These are phyloP conservation scores for Epizoanthus scotinus DNA, from an alignment of 92 coral and sea anemone genomes.

Conservation along the genomic window DNA sequence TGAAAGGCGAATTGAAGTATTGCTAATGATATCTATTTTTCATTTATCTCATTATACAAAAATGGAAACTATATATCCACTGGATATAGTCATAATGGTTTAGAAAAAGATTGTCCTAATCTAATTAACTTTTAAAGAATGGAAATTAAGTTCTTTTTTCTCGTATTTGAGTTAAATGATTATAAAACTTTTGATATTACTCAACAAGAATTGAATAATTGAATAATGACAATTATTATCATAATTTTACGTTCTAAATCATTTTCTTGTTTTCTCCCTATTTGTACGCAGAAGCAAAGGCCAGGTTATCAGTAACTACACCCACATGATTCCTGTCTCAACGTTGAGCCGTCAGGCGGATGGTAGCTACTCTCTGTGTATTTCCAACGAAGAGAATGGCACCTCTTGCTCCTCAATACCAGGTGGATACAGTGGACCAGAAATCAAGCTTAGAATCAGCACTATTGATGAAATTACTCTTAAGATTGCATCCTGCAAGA, in stretches of 20 bases:
- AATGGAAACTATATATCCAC: too few relatives aligned
- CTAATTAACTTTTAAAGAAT: too few relatives aligned
- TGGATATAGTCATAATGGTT: too few relatives aligned
- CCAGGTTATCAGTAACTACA: not conserved
- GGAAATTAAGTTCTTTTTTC: too few relatives aligned
- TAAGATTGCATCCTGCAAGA: constrained; percentile 4
- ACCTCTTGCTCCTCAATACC: constrained; percentile 10
- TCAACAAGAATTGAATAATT: too few relatives aligned
- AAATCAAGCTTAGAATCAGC: not conserved
- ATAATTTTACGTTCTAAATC: not conserved
- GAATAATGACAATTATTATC: too few relatives aligned
- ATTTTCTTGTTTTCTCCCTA: not conserved
- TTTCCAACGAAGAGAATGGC: not conserved
- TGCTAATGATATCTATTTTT: too few relatives aligned
- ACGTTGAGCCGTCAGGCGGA: not conserved
- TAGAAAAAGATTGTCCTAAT: too few relatives aligned
- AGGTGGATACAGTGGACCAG: constrained; percentile 5
- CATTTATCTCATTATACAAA: too few relatives aligned
- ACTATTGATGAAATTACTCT: constrained; percentile 6
- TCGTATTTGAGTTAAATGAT: too few relatives aligned
- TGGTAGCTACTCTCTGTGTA: not conserved
- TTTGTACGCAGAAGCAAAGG: not conserved
- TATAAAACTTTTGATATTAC: too few relatives aligned
- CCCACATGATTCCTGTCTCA: not conserved
- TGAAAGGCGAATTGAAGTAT: too few relatives aligned